These are phyloP conservation scores for Stichodactyla helianthus DNA, from an alignment of 64 coral and sea anemone species.

Conservation along the genomic window DNA sequence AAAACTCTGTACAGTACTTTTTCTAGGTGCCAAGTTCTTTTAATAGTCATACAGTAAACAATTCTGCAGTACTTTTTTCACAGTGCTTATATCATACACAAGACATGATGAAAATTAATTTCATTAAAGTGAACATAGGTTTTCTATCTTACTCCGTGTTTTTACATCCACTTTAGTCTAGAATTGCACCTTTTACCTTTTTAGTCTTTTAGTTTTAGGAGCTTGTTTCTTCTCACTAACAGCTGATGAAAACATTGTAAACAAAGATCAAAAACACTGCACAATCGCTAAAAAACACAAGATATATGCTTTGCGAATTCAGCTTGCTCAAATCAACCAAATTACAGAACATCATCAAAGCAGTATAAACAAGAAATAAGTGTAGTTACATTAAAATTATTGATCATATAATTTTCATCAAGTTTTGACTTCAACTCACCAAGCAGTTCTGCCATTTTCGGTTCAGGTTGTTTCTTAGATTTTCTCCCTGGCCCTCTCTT, in stretches of 20 bases:
- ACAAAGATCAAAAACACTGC: background rate
- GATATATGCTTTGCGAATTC: background rate
- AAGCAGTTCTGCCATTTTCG: conserved; percentile 18
- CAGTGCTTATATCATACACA: no score
- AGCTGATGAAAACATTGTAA: background rate
- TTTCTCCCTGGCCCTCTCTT: conserved; percentile 33
- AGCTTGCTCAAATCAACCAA: background rate
- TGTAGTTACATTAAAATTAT: no score
- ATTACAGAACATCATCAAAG: background rate
- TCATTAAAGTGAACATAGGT: no score
- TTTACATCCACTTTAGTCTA: background rate
- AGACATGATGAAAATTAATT: no score
- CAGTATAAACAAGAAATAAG: no score
- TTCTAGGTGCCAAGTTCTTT: no score
- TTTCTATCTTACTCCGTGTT: no score
- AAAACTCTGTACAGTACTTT: no score
- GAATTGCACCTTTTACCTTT: background rate
- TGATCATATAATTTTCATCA: background rate
- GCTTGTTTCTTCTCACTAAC: background rate
- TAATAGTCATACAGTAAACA: no score
- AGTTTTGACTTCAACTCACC: background rate
- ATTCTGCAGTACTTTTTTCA: no score
- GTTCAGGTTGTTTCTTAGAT: conserved; percentile 7
- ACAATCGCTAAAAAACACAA: background rate
- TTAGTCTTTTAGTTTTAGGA: background rate